Evolutionary conservation across 2,888 invertebrate species (phyloP).

Genomic region (Punctoribates punctum): DNA sequence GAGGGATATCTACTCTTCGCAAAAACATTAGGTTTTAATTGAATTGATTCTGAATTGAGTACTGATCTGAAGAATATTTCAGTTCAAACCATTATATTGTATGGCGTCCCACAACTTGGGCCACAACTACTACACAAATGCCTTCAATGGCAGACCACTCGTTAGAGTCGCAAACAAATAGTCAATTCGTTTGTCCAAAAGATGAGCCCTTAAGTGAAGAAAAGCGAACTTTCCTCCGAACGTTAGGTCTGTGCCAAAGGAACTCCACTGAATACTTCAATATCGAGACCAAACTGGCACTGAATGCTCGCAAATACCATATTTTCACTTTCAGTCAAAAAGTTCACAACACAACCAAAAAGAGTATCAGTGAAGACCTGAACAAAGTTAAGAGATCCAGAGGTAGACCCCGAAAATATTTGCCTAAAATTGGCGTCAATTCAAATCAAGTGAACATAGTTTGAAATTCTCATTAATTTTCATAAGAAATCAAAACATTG

Average conservation of each 20-base stretch:
- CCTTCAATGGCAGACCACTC: not conserved
- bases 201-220: not conserved
- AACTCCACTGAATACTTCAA: not conserved
- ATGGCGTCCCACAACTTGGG: no score
- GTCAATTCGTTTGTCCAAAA: not conserved
- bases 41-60: not conserved
- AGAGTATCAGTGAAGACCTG: not conserved
- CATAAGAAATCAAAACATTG: no score
- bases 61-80: no score
- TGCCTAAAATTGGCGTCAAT: not conserved
- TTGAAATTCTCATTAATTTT: not conserved
- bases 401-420: not conserved
- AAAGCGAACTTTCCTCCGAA: not conserved
- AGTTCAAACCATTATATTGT: no score
- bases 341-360: not conserved
- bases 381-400: not conserved
- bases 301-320: not conserved
- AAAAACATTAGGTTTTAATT: not conserved
- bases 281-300: not conserved
- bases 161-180: not conserved
- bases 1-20: not conserved
- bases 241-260: not conserved
- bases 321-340: not conserved
- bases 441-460: not conserved
- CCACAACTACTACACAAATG: not conserved